phyloP scores from a whole-genome alignment of 1,140 invertebrate genomes.

The Caenorhabditis inopinata region DNA sequence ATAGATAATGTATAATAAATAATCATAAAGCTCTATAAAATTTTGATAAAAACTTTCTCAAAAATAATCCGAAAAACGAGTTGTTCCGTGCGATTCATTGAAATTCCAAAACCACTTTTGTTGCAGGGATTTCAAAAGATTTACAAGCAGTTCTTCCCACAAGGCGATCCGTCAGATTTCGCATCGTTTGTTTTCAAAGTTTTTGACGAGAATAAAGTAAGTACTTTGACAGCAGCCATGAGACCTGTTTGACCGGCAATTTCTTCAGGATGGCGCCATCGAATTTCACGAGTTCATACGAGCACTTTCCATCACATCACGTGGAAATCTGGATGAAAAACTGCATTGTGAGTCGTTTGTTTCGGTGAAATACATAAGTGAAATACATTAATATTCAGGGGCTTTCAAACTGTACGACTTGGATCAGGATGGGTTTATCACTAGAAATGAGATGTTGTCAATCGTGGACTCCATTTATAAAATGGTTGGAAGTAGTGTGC shows the following conservation, averaged over 20 bases:
- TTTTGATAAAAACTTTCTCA: no score
- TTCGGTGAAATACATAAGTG: no score
- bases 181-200: conserved; percentile 93
- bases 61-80: no score
- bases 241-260: no score
- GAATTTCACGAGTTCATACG: conserved; percentile 96
- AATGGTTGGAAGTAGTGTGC: conserved; percentile 76
- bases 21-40: no score
- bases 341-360: conserved; percentile 94
- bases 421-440: conserved; percentile 96
- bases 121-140: conserved; percentile 93
- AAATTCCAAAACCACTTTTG: no score
- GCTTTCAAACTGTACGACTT: conserved; percentile 86
- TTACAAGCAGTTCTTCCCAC: conserved; percentile 97
- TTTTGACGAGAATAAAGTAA: conserved; percentile 95
- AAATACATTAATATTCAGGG: conserved; percentile 48
- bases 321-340: conserved; percentile 93
- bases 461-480: conserved; percentile 98
- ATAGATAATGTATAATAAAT: no score
- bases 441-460: conserved; percentile 94
- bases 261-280: conserved; percentile 85
- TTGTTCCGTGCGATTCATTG: no score
- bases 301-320: conserved; percentile 88
- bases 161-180: conserved; percentile 91
- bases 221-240: conserved; percentile 70